Base-by-base conservation (phyloP, 2,888 invertebrate genomes). In the Aphidius colemani region DNA sequence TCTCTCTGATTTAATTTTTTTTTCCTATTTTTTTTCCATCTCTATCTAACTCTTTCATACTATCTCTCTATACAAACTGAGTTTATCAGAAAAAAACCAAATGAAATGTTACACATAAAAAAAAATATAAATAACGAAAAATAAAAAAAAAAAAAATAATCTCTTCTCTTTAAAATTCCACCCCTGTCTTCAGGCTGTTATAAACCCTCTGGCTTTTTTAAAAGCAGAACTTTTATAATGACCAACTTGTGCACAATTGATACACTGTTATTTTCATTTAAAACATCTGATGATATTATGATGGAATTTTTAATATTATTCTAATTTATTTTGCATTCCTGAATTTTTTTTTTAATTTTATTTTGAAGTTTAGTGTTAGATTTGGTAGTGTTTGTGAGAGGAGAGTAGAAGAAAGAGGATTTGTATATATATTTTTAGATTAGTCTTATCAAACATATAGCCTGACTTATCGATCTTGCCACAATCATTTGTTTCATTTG, bases 161-260 rank as follows among this genome's bases (percentile, higher is more conserved):
- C 30, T 30, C 30, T 30, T 30, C 30, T 30, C 30, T 30, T 30
- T 30, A 30, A 30, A 30, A 30, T 44, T 13, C 45, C 60, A 48
- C 57, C 11, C 61, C 63, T 62, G 58, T 59, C 63, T 59, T 63
- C 67, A 67, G 72, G 73, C 80, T 81, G 81, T 82, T 82, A 81
- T 82, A 80, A 81, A 81, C 79, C 79, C 80, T 78, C 81, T 74
- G 78, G 81, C 82, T 80, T 82, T 82, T 82, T 82, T 82, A 82
- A 82, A 82, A 82, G 82, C 80, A 73, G 82, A 81, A 76, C 82
- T 76, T 71, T 79, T 76, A 78, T 78, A 80, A 79, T 75, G 78
- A 72, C 76, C 76, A 75, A 79, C 78, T 78, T 74, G 71, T 74
- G 74, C 18, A 18, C 9, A 50, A 13, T 50, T 18, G 11, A 50